Evolutionary conservation across 2,797 vertebrate species (phyloP).

Genomic region (Argya squamiceps): DNA sequence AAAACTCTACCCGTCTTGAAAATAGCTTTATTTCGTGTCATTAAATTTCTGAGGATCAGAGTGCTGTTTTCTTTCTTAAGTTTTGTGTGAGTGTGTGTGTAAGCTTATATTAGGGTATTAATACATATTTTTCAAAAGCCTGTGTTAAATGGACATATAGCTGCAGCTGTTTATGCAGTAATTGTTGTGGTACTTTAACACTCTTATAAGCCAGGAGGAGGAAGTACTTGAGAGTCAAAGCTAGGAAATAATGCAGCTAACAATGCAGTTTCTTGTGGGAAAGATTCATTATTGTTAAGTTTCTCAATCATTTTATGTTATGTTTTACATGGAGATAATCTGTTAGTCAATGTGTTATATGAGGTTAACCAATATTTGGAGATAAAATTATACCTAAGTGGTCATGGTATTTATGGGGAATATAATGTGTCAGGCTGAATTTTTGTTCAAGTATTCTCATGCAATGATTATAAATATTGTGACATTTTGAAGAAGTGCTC

Average conservation of each 20-base stretch:
- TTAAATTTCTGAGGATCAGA: neutral
- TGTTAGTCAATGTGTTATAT: neutral
- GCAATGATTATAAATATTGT: constrained; percentile 54
- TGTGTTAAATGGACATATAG: constrained; percentile 29
- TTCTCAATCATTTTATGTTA: neutral
- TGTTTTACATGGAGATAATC: neutral
- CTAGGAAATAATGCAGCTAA: constrained; percentile 32
- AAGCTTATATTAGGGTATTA: neutral
- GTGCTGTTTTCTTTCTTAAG: neutral
- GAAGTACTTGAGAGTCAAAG: constrained; percentile 50
- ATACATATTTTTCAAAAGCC: neutral
- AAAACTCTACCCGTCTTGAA: neutral
- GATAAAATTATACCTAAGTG: neutral
- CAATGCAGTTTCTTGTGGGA: neutral
- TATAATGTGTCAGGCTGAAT: neutral
- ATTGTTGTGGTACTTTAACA: constrained; percentile 44
- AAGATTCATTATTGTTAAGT: neutral
- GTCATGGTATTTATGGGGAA: constrained; percentile 11
- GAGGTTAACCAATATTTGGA: neutral
- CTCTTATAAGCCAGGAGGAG: neutral
- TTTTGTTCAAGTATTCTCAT: constrained; percentile 37
- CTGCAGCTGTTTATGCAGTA: constrained; percentile 28
- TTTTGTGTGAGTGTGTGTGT: neutral
- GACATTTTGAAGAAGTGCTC: constrained; percentile 39
- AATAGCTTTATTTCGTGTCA: neutral